Conservation (phyloP, 2,113 vertebrate species). For the Phylloscopus trochiloides region DNA sequence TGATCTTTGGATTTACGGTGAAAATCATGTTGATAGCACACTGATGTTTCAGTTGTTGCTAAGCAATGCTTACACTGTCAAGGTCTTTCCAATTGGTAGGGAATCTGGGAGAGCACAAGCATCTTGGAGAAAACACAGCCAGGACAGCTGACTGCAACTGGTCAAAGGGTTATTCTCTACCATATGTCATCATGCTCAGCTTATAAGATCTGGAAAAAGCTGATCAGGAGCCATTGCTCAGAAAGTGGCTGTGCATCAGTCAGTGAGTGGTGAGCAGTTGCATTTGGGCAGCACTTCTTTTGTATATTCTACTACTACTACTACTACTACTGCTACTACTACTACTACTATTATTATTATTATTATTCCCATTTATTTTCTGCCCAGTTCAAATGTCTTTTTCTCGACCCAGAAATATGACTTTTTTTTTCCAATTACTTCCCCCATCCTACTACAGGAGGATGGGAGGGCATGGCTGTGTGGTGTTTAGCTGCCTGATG, state of each 20-base stretch:
- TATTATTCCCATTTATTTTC: background rate
- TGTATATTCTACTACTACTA: background rate
- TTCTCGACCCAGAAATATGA: background rate
- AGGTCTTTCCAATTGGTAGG: background rate
- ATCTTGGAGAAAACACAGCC: background rate
- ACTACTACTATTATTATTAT: no score
- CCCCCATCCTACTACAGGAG: background rate
- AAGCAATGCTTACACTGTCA: background rate
- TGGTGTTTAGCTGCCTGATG: background rate
- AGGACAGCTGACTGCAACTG: background rate
- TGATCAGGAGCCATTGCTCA: background rate
- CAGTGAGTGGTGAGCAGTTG: background rate
- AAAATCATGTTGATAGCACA: background rate
- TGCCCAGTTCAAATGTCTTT: background rate
- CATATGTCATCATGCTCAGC: background rate
- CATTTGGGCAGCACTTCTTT: background rate
- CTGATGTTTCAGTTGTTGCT: background rate
- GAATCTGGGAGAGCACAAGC: background rate
- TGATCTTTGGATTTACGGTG: background rate
- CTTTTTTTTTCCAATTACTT: background rate
- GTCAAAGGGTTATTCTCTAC: background rate
- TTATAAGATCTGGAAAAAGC: background rate
- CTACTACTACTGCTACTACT: no score
- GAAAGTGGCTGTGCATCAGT: background rate
- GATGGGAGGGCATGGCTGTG: background rate